Base-by-base conservation (phyloP, 2,888 invertebrate species). In the Epinotia ramella region DNA sequence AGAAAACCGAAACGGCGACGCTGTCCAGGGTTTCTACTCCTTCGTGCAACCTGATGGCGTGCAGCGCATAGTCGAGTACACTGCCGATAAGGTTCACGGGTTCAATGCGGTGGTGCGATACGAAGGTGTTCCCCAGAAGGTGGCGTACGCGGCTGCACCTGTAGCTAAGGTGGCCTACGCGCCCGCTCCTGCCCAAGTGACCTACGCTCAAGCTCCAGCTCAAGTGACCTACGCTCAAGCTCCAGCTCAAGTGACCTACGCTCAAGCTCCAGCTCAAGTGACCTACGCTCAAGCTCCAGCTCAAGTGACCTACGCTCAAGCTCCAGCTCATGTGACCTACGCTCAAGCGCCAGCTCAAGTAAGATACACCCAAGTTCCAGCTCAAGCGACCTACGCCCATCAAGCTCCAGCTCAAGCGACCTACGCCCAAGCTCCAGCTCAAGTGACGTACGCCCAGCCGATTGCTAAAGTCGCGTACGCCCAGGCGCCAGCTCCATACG, bases 101-200 rank as follows among this genome's bases (percentile, higher is more conserved):
- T 94, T 94, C 88, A 93, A 92, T 86, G 94, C 94, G 49, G 81
- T 86, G 76, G 94, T 94, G 20, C 90, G 91, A 56, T 93, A 93
- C 81, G 93, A 94, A 79, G 93, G 93, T 28, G 82, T 78, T 4
- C 86, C 81, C 0, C 76, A 77, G 57, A 77, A 78, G 71, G 59
- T 73, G 24, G 75, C 75, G 28, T 78, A 78, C 46, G 75, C 71
- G 68, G 80, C 83, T 3, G 77, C 81, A 20, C 78, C 79, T 13
- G 75, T 78, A 24, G 78, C 80, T 33, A 79, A 80, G 60, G 66
- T 80, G 16, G 81, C 83, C 16, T 83, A 83, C 77, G 80, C 81
- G 4, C 82, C 85, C 7, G 73, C 80, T 49, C 77, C 79, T 44
- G 65, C 76, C n/a, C 79, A 84, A 73, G 33, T 79, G 9, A 78